Conservation (phyloP, 1,140 invertebrate species). For the Tetragonula clypearis region DNA sequence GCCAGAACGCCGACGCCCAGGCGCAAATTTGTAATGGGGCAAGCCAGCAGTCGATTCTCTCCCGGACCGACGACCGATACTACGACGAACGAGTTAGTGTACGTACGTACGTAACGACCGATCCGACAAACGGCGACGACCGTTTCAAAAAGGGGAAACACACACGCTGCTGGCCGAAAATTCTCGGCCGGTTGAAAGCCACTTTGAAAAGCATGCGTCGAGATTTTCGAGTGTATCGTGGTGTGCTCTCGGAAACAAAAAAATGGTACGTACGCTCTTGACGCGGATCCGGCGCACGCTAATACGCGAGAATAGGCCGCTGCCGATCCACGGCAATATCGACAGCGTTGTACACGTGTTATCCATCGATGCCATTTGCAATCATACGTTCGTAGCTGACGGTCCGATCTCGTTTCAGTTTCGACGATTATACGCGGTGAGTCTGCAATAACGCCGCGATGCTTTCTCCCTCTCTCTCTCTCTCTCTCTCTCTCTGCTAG, state of each 20-base stretch:
- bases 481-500: too few relatives aligned
- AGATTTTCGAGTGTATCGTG: conserved; percentile 2
- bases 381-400: conserved; percentile 42
- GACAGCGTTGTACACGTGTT: conserved; percentile 10
- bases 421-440: conserved; percentile 53
- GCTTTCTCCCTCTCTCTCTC: conserved; percentile 2
- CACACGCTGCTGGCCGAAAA: background rate
- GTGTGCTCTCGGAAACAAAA: conserved; percentile 1
- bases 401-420: conserved; percentile 55
- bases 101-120: background rate
- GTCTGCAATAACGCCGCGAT: conserved; percentile 63
- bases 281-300: background rate
- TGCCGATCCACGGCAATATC: conserved; percentile 60
- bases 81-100: background rate
- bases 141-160: background rate
- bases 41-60: background rate
- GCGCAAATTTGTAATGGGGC: background rate
- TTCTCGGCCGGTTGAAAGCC: too few relatives aligned
- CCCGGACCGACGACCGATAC: too few relatives aligned
- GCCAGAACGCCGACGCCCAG: background rate
- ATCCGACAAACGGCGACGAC: background rate
- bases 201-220: conserved; percentile 7
- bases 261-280: background rate
- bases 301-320: conserved; percentile 32
- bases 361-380: conserved; percentile 47